Conservation (phyloP, 2,888 invertebrate species). For the Ypsolopha sequella region DNA sequence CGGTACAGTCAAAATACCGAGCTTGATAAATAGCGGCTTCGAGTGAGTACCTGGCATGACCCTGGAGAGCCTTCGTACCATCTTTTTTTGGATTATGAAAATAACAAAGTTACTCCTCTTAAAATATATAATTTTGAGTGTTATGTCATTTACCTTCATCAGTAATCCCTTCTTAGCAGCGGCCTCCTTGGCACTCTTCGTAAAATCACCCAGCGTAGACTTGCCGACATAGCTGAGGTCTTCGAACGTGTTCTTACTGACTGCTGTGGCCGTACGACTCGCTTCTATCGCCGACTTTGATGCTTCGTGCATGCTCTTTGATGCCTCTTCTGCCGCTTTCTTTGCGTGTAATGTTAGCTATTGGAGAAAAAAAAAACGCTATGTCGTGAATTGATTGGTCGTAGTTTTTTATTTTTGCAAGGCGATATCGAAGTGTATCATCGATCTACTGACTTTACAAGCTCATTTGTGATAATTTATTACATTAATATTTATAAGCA, state of each 20-base stretch:
- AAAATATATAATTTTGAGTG: neutral
- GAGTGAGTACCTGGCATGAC: no score
- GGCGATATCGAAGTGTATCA: neutral
- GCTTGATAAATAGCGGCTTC: no score
- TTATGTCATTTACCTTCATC: slow-evolving; percentile 66
- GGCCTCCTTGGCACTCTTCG: slow-evolving; percentile 91
- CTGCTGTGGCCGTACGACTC: slow-evolving; percentile 89
- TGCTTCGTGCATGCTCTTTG: slow-evolving; percentile 86
- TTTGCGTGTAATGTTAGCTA: slow-evolving; percentile 90
- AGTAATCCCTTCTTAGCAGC: slow-evolving; percentile 88
- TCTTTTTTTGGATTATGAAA: no score
- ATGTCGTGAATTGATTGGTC: neutral
- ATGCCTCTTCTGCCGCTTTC: slow-evolving; percentile 86
- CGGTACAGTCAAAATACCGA: no score
- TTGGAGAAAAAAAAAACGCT: slow-evolving; percentile 7
- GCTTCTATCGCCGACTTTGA: slow-evolving; percentile 88
- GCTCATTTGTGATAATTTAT: no score
- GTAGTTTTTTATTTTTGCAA: neutral
- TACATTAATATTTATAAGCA: no score
- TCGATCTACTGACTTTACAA: neutral
- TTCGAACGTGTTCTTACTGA: slow-evolving; percentile 89
- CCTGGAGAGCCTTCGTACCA: no score
- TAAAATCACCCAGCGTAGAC: slow-evolving; percentile 89
- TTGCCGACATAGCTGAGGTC: slow-evolving; percentile 92
- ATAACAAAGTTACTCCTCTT: neutral